Evolutionary conservation across 2,113 vertebrate species (phyloP).

Genomic region (Echinops telfairi): DNA sequence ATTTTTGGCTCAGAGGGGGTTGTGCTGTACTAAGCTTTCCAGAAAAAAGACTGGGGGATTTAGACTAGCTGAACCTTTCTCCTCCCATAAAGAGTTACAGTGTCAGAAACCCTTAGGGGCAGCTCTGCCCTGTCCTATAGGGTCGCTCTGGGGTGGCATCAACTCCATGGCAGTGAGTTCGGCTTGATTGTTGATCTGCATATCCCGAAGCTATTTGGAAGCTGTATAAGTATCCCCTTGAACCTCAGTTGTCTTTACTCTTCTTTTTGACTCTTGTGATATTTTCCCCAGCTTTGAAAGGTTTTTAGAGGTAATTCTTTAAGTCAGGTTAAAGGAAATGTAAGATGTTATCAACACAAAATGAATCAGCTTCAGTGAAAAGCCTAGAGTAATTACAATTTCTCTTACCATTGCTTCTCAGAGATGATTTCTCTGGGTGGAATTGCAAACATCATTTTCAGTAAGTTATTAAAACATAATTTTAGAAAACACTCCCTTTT

Average conservation of each 20-base stretch:
- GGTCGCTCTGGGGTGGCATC: too few relatives aligned
- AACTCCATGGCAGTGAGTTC: too few relatives aligned
- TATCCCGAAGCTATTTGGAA: neutral
- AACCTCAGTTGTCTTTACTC: neutral
- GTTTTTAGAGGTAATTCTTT: slow-evolving; percentile 17
- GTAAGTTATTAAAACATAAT: slow-evolving; percentile 58
- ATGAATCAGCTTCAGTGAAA: slow-evolving; percentile 13
- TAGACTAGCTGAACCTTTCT: too few relatives aligned
- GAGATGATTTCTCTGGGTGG: slow-evolving; percentile 14
- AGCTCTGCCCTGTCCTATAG: too few relatives aligned
- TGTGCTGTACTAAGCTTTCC: neutral
- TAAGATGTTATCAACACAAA: neutral
- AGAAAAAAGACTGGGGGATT: neutral
- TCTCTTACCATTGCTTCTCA: slow-evolving; percentile 5
- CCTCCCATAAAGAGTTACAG: too few relatives aligned
- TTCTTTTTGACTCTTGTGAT: neutral
- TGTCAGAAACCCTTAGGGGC: too few relatives aligned
- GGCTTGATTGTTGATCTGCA: neutral
- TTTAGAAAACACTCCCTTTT: slow-evolving; percentile 51
- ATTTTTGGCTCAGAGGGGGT: neutral
- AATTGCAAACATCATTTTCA: slow-evolving; percentile 42
- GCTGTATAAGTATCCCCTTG: neutral
- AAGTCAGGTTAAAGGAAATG: slow-evolving; percentile 14
- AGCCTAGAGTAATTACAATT: slow-evolving; percentile 55
- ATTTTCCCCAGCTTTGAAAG: slow-evolving; percentile 29